Percentiles rank a stretch among this genome's conserved stretches.
These are phyloP conservation scores for Siniperca knerii DNA, from an alignment of 2,113 vertebrate genomes.

Conservation along the genomic window DNA sequence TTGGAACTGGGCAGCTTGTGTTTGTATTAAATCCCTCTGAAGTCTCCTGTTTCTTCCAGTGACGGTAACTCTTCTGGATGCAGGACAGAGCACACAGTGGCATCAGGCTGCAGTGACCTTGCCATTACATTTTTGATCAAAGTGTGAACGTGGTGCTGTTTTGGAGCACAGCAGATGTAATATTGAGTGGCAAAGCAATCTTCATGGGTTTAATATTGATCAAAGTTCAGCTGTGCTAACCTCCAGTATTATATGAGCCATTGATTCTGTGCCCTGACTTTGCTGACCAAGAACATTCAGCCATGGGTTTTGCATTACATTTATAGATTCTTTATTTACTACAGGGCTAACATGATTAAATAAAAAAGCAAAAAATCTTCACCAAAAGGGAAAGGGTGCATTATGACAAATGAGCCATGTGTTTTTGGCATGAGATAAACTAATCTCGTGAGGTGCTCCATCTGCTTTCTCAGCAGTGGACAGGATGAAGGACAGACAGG, in stretches of 20 bases:
- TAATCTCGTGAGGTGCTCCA: slow-evolving; percentile 18
- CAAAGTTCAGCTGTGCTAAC: slow-evolving; percentile 40
- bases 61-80: slow-evolving; percentile 17
- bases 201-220: slow-evolving; percentile 64
- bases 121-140: slow-evolving; percentile 32
- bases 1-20: slow-evolving; percentile 30
- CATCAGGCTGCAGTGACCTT: slow-evolving; percentile 42
- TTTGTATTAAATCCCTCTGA: slow-evolving; percentile 47
- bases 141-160: not conserved
- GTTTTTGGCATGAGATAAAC: slow-evolving; percentile 41
- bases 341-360: slow-evolving; percentile 32
- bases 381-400: not conserved
- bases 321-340: slow-evolving; percentile 29
- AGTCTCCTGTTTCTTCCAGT: slow-evolving; percentile 59
- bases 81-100: not conserved
- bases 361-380: not conserved
- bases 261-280: slow-evolving; percentile 43
- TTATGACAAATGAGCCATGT: slow-evolving; percentile 18
- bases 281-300: slow-evolving; percentile 60
- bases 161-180: slow-evolving; percentile 3
- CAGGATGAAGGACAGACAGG: slow-evolving; percentile 23
- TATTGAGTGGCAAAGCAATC: slow-evolving; percentile 41
- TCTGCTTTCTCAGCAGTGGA: slow-evolving; percentile 43
- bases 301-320: slow-evolving; percentile 49
- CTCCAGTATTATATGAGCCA: slow-evolving; percentile 25